phyloP scores from a whole-genome alignment of 1,140 invertebrate genomes.

The Drosophila lacteicornis region DNA sequence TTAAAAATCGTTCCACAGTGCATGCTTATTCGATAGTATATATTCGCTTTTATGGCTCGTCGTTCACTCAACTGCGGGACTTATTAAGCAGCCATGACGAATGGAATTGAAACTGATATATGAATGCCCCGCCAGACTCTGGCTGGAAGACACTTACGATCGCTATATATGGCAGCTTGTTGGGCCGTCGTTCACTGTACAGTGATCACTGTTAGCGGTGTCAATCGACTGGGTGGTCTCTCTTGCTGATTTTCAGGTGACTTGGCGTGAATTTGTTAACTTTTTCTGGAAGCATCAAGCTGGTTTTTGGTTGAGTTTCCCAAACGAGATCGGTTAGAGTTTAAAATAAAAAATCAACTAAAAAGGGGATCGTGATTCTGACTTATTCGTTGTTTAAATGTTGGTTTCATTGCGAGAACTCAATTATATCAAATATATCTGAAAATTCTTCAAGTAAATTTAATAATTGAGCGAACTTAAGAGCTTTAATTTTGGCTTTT shows the following conservation, averaged over 20 bases:
- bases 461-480: too few species aligned
- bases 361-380: neutral
- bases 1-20: constrained; percentile 2
- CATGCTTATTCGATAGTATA: constrained; percentile 16
- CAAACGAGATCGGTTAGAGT: neutral
- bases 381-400: neutral
- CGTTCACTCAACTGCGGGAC: constrained; percentile 74
- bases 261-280: constrained; percentile 84
- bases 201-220: constrained; percentile 36
- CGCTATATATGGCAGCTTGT: constrained; percentile 68
- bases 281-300: constrained; percentile 48
- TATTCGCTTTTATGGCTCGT: constrained; percentile 45
- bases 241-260: constrained; percentile 79
- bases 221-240: constrained; percentile 73
- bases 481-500: too few species aligned
- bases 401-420: too few species aligned
- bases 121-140: constrained; percentile 44
- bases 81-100: constrained; percentile 83
- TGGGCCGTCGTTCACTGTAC: constrained; percentile 16
- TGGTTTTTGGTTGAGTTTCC: constrained; percentile 27
- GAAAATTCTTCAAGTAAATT: too few species aligned
- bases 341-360: neutral
- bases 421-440: too few species aligned
- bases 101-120: constrained; percentile 82
- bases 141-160: constrained; percentile 31